Conservation (phyloP, 2,888 invertebrate genomes). For the Saturnia pavonia region DNA sequence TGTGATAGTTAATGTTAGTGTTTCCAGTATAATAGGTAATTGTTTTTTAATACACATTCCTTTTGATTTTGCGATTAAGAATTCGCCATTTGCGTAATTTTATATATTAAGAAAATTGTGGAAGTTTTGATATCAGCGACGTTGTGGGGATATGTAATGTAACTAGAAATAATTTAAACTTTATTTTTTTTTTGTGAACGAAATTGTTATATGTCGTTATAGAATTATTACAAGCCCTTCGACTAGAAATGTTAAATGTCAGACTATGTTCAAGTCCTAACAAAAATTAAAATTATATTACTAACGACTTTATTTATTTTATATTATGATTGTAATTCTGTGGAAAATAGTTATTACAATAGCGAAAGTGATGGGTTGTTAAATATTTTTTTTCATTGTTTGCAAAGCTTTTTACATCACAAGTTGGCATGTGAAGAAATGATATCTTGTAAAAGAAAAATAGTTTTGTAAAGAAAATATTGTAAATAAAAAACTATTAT, state of each 20-base stretch:
- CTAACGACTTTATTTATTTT: background rate
- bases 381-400: background rate
- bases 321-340: background rate
- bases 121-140: background rate
- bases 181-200: background rate
- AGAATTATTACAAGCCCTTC: background rate
- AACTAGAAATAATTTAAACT: background rate
- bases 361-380: background rate
- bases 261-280: background rate
- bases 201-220: background rate
- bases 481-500: conserved; percentile 19
- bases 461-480: conserved; percentile 7
- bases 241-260: background rate
- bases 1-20: conserved; percentile 3
- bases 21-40: background rate
- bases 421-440: background rate
- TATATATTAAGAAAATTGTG: background rate
- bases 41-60: background rate
- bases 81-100: background rate
- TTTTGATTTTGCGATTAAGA: background rate
- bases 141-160: background rate
- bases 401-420: background rate
- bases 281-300: too few species aligned
- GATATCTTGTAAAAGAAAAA: conserved; percentile 3
- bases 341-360: background rate